Evolutionary conservation across 1,140 invertebrate species (phyloP), one percentile per base, ranked within the genome.

Genomic region (Meloidogyne exigua): DNA sequence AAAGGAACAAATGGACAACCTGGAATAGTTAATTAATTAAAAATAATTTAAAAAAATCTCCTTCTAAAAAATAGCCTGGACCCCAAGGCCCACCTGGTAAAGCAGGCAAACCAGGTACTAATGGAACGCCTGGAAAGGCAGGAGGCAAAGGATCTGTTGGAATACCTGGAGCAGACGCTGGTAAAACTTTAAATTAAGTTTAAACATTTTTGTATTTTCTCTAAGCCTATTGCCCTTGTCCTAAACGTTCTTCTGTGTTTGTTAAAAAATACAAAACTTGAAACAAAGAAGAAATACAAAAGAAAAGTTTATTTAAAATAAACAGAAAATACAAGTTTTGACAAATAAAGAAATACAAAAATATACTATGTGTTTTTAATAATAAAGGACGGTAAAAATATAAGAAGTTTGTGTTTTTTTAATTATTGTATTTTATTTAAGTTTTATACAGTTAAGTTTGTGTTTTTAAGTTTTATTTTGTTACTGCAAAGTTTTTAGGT

Each of bases 11-110:
- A 76, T 62, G 64, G 69, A 26, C 42, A 73, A 39, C 44, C 23
- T 11, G 73, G 71, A 32, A 36, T 57, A 13, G 71, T 73, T n/a
- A 13, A 42, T 64, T 25, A 7, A 28, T 25, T n/a, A 7, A 62
- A 57, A 72, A 18, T 63, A 64, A 9, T 26, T 1, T 25, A 63
- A 72, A 23, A 49, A 21, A 5, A 21, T 64, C 28, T 25, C n/a
- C 4, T 57, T 49, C 13, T 11, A 2, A 44, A 49, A 57, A 57
- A 49, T n/a, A 73, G 71, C 71, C 71, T 15, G 75, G 75, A 15
- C 68, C 75, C 10, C 68, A 71, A 62, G 75, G 75, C 7, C 49
- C 75, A 42, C 68, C 75, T 5, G 75, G 75, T 13, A 76, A 76
- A 42, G 23, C 25, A 66, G 75, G 75, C 26, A 42, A 65, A 39